phyloP scores from a whole-genome alignment of 1,140 invertebrate species.

The Drosophila ficusphila region DNA sequence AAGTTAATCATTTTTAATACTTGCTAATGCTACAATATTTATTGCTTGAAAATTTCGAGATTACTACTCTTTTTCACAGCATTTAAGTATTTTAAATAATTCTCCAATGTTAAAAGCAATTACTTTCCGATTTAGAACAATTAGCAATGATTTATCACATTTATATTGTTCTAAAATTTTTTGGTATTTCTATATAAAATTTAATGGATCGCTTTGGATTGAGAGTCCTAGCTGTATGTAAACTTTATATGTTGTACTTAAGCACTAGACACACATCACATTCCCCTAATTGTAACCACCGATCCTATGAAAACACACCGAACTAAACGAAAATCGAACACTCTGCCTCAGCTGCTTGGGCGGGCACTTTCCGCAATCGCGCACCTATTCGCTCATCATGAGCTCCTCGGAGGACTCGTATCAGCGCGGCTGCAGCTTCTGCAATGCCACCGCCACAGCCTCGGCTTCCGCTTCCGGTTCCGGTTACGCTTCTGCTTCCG shows the following conservation, averaged over 20 bases:
- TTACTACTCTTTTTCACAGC: too few species aligned
- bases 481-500: constrained; percentile 4
- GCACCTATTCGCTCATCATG: constrained; percentile 84
- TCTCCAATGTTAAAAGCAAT: too few species aligned
- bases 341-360: constrained; percentile 74
- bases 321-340: constrained; percentile 33
- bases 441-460: constrained; percentile 33
- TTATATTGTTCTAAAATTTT: too few species aligned
- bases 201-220: constrained; percentile 12
- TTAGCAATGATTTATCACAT: too few species aligned
- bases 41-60: too few species aligned
- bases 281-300: background rate
- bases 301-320: constrained; percentile 21
- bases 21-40: too few species aligned
- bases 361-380: constrained; percentile 84
- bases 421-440: constrained; percentile 61
- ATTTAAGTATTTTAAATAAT: too few species aligned
- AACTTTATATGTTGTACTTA: constrained; percentile 54
- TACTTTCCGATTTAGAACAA: too few species aligned
- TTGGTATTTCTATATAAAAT: too few species aligned
- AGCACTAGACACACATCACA: constrained; percentile 37
- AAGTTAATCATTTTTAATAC: too few species aligned
- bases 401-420: constrained; percentile 83
- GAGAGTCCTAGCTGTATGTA: constrained; percentile 3
- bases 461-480: constrained; percentile 2